Base-by-base conservation (phyloP, 2,797 vertebrate genomes). In the Cirrhinus molitorella region DNA sequence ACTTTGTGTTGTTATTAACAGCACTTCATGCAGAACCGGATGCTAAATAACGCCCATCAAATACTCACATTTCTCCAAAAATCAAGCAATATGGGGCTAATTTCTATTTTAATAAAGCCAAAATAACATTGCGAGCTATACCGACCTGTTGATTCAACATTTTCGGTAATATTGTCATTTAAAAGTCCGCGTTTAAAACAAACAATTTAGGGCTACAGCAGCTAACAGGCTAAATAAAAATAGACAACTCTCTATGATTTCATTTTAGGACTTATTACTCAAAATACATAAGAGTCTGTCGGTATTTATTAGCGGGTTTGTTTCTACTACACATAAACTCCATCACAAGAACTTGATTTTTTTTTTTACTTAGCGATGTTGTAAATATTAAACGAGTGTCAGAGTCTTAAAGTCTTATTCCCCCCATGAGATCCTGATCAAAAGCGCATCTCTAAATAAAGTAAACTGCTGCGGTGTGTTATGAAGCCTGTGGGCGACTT, bases 401-500 rank as follows among this genome's bases (percentile, higher is more conserved):
- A 3, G 6, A 19, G 31, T 71, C 28, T 51, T 23, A 78, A 61
- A 83, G 65, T 70, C 51, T 77, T 78, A 55, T 70, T 77, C 40
- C 65, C 51, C 51, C 25, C 74, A 13, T 37, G 65, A 78, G 53
- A 71, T 83, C 2, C n/a, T 25, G 16, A 55, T 28, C 43, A 71
- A 78, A 71, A 61, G 51, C 43, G 7, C 51, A 25, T 71, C 21
- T 83, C 5, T 71, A 10, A 78, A 70, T 28, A 61, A 70, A 59
- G 8, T 40, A 68, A 70, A 21, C 34, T 23, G 47, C 71, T n/a
- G 68, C 40, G 5, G 61, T 75, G 91, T 89, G 84, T 91, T 91
- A 90, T 91, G 90, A 92, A 92, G 90, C 91, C 91, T 79, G 83
- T 91, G 93, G 90, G 94, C 89, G 92, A 94, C 94, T 94, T 93